phyloP scores from a whole-genome alignment of 2,797 vertebrate genomes.

The Squalus acanthias region DNA sequence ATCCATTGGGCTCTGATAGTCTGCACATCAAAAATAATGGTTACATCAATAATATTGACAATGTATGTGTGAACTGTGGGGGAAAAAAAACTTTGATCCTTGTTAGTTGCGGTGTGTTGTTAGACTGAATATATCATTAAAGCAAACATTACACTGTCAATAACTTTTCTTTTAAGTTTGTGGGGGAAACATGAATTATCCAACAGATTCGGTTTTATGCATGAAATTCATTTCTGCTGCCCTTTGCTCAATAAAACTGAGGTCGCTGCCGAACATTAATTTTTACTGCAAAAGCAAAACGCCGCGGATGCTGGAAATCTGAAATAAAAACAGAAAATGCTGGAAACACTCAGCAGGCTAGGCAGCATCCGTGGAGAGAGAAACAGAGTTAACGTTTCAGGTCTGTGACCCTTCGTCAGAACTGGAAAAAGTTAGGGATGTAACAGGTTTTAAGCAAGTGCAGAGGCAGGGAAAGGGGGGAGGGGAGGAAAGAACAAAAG shows the following conservation, averaged over 20 bases:
- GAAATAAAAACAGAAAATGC: neutral
- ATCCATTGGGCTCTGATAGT: neutral
- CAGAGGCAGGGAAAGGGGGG: neutral
- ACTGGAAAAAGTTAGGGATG: neutral
- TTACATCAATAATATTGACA: constrained; percentile 35
- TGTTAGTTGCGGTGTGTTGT: neutral
- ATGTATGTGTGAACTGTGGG: neutral
- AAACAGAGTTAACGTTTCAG: neutral
- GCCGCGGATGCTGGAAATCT: neutral
- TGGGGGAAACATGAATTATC: neutral
- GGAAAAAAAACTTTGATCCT: constrained; percentile 29
- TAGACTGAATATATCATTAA: constrained; percentile 22
- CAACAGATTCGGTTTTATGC: neutral
- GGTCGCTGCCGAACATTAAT: neutral
- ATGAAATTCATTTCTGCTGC: neutral
- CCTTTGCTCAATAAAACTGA: neutral
- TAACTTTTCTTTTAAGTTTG: neutral
- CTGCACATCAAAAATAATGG: constrained; percentile 20
- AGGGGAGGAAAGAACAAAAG: neutral
- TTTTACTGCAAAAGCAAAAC: neutral
- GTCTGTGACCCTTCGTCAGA: neutral
- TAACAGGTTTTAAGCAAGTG: neutral
- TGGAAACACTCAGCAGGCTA: neutral
- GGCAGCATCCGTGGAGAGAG: neutral
- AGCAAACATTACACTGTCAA: neutral